Evolutionary conservation across 2,113 vertebrate species (phyloP), one percentile per base, ranked within the genome.

Genomic region (Sturnira hondurensis): DNA sequence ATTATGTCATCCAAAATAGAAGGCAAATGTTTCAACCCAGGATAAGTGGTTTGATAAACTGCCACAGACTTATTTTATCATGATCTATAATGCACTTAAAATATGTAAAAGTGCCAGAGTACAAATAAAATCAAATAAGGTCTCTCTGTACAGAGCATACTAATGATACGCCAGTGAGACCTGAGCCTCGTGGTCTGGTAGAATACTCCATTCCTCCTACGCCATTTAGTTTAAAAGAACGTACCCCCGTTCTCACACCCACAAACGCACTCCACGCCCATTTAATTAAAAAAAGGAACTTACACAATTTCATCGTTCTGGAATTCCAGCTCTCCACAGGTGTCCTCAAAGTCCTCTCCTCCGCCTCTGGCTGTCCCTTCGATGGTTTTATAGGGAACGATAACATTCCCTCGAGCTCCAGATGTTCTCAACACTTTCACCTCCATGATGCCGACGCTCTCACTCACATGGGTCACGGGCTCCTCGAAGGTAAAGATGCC

Each of bases 341-440:
- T 99, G 97, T 99, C 99, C 96, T 99, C 99, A 26, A 99, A 99
- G 98, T 99, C 99, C 94, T 99, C 99, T 6, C 99, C 99, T n/a
- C 99, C 99, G 5, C 99, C 99, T 98, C 99, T 99, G 20, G 99
- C 99, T 0, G 99, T 99, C 54, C 99, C 99, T 97, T 99, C 99
- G 0, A 98, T 93, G 84, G 99, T 99, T 97, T 99, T 99, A 97
- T 99, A 99, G 4, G 99, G 99, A 76, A 99, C 98, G 5, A 99
- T 98, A 94, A 99, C 99, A 73, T 99, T 99, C 56, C 99, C 99
- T 26, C 99, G 99, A 0, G 99, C 99, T 33, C 99, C 99, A 0
- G 99, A 99, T 36, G 98, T 99, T 95, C 99, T 98, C 74, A 99
- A 63, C 28, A 99, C 99, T 97, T 99, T 99, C 97, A 99, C 99